Percentiles rank a stretch among this genome's conserved stretches.
These are phyloP conservation scores for Xenentodon cancila DNA, from an alignment of 2,797 vertebrate species.

Conservation along the genomic window DNA sequence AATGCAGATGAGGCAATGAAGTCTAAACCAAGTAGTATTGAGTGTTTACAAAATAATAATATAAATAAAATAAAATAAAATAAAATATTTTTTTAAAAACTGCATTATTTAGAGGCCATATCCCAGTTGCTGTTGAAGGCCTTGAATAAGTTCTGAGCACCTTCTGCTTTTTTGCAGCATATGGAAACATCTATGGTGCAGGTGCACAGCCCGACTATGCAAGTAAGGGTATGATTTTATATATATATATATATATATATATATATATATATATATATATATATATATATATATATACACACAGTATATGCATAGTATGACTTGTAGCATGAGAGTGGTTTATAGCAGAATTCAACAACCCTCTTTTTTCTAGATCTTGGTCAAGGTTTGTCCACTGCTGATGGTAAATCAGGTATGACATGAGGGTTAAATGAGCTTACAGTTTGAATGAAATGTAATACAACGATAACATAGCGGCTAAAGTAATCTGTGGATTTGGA, in stretches of 20 bases:
- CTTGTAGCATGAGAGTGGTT: neutral
- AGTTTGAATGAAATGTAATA: neutral
- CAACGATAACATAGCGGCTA: neutral
- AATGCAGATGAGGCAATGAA: constrained; percentile 29
- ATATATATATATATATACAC: no score
- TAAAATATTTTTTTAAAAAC: no score
- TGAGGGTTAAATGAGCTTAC: neutral
- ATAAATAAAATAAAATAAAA: no score
- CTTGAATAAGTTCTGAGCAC: neutral
- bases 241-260: no score
- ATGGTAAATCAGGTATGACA: constrained; percentile 63
- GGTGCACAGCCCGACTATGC: constrained; percentile 67
- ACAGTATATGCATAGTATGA: no score
- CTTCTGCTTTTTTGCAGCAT: constrained; percentile 41
- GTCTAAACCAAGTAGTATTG: neutral
- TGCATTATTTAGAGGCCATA: neutral
- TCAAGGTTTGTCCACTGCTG: constrained; percentile 43
- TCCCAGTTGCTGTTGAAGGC: neutral
- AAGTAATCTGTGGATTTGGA: neutral
- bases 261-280: no score
- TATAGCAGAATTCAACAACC: neutral
- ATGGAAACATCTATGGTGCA: constrained; percentile 57
- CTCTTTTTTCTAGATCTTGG: constrained; percentile 49
- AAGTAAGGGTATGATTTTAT: constrained; percentile 28
- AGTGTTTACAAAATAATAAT: no score